Evolutionary conservation across 2,888 invertebrate genomes (phyloP).

Genomic region (Rhynchonema sp.): DNA sequence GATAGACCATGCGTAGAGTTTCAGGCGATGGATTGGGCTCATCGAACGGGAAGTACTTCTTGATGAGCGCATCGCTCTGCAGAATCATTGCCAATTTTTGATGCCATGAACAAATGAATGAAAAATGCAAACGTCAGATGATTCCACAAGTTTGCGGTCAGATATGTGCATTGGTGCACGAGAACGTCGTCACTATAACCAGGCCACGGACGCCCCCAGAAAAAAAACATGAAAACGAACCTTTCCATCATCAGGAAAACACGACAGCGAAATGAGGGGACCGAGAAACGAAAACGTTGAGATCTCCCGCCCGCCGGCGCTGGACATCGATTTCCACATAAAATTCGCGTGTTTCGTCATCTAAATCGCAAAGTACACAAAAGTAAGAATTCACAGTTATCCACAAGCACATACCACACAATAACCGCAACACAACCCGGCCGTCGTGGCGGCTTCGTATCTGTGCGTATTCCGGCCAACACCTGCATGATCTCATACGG

Average conservation of each 20-base stretch:
- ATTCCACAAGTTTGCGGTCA: too few relatives aligned
- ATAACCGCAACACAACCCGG: neutral
- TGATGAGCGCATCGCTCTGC: slow-evolving; percentile 44
- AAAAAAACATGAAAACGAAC: slow-evolving; percentile 31
- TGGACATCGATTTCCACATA: slow-evolving; percentile 49
- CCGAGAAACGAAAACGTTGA: slow-evolving; percentile 65
- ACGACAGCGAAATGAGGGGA: slow-evolving; percentile 70
- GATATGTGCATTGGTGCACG: too few relatives aligned
- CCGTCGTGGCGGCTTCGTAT: neutral
- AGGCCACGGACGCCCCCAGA: too few relatives aligned
- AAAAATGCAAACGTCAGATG: neutral
- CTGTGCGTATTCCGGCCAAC: neutral
- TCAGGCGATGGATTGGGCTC: slow-evolving; percentile 22
- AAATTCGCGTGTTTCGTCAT: slow-evolving; percentile 43
- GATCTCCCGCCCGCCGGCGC: slow-evolving; percentile 63
- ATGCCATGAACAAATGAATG: neutral
- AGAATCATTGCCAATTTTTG: too few relatives aligned
- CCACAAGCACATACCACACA: too few relatives aligned
- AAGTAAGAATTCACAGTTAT: neutral
- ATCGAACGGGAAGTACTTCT: slow-evolving; percentile 43
- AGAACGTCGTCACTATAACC: too few relatives aligned
- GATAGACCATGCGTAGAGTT: slow-evolving; percentile 35
- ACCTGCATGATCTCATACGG: neutral
- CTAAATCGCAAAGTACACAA: slow-evolving; percentile 13
- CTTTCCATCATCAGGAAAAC: slow-evolving; percentile 71